phyloP scores from a whole-genome alignment of 2,113 vertebrate species.

The Zosterops pallidus region DNA sequence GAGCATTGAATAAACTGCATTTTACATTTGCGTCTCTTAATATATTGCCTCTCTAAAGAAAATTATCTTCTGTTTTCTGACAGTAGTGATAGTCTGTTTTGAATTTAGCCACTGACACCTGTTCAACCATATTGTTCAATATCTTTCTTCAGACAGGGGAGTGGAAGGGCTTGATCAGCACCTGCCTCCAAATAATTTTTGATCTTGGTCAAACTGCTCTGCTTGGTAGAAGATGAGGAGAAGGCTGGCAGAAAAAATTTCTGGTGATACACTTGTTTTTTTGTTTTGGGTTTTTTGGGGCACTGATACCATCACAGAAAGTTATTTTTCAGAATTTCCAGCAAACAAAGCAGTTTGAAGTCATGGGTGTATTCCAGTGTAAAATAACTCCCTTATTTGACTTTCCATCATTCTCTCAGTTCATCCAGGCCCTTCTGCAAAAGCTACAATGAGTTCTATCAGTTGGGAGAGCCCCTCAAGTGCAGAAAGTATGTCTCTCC shows the following conservation, averaged over 20 bases:
- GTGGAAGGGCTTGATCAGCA: neutral
- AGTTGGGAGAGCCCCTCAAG: neutral
- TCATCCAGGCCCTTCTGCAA: neutral
- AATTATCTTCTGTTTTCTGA: neutral
- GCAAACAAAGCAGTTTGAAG: neutral
- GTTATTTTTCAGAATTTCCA: neutral
- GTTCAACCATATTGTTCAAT: neutral
- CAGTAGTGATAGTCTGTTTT: neutral
- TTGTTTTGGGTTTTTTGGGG: neutral
- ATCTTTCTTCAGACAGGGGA: neutral
- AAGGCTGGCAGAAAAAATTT: neutral
- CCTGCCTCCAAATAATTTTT: neutral
- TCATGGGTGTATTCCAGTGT: neutral
- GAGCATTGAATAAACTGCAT: neutral
- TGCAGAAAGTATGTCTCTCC: neutral
- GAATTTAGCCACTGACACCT: neutral
- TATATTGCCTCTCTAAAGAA: neutral
- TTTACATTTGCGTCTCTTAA: neutral
- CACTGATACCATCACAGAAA: neutral
- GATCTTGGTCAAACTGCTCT: neutral
- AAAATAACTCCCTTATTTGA: neutral
- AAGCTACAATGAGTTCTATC: neutral
- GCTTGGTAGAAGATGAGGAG: neutral
- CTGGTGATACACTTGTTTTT: rapidly evolving
- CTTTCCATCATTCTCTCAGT: neutral